Evolutionary conservation across 1,140 invertebrate genomes (phyloP), one percentile per base, ranked within the genome.

Genomic region (Bilobella aurantiaca): DNA sequence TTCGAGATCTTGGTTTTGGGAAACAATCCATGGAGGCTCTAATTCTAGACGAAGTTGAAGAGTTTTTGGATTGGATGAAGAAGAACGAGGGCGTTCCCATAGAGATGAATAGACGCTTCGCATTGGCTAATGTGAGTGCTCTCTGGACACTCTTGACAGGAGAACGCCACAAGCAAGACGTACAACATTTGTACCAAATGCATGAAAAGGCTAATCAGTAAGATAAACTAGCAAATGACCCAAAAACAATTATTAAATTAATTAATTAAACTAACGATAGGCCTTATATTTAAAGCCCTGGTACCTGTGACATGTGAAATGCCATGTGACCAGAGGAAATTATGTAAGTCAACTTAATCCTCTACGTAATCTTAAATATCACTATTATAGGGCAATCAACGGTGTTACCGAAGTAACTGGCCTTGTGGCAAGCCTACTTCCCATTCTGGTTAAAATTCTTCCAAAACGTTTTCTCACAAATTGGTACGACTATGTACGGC

Each of bases 131-230:
- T 32, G 75, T 92, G 16, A 95, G 94, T 71, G 87, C 88, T 0
- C 77, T 94, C 0, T 93, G 90, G 87, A 84, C 81, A 59, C 89
- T 94, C 84, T 83, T 93, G 77, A 88, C 90, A 63, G 88, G 90
- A 0, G 84, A 81, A 73, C 76, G 84, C 71, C 83, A 78, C 58
- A 73, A 74, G 1, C 75, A 77, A 61, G 64, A 74, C 21, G 5
- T 3, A 23, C 12, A 16, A 2, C 59, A 8, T 16, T 61, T 58
- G 34, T 8, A 42, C 8, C 8, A 42, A 42, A 42, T 8, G 8
- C 18, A 8, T 18, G 34, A 42, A 18, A 12, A 42, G 18, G 34
- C 8, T 12, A 42, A 42, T 42, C 8, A 12, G 8, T 42, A 12
- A 12, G 18, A 12, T 8, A 42, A 8, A 12, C 18, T 42, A 42